Conservation (phyloP, 2,113 vertebrate species). For the Petrocephalus zakoni region DNA sequence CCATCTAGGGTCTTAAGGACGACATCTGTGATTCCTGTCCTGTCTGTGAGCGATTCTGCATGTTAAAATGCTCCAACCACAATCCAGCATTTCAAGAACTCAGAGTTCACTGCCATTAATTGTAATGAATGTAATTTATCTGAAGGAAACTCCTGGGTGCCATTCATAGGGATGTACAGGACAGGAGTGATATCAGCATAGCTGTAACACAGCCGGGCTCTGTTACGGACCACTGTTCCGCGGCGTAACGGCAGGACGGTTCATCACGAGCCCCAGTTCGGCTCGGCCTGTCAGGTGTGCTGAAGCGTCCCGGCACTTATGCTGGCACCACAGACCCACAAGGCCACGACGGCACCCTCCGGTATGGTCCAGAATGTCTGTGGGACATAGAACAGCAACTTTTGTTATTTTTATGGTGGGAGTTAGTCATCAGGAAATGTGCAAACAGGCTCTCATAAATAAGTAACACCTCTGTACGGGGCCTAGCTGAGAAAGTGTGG, state of each 20-base stretch:
- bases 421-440: not conserved
- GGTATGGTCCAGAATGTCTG: not conserved
- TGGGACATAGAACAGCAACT: not conserved
- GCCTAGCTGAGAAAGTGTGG: not conserved
- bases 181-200: not conserved
- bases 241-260: not conserved
- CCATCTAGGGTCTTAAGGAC: not conserved
- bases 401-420: not conserved
- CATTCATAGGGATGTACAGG: not conserved
- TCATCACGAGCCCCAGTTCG: not conserved
- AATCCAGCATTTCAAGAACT: not conserved
- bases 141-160: not conserved
- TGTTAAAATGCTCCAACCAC: not conserved
- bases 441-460: constrained; percentile 5
- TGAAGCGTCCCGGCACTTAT: not conserved
- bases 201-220: not conserved
- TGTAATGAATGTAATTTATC: not conserved
- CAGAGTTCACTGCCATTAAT: not conserved
- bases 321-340: not conserved
- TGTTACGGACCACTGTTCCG: not conserved
- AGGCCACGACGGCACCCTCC: not conserved
- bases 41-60: not conserved
- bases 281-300: not conserved
- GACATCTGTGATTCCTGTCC: not conserved
- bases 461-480: constrained; percentile 2